These are phyloP conservation scores for Heliconius ethilla DNA, from an alignment of 2,888 invertebrate genomes.

Conservation along the genomic window DNA sequence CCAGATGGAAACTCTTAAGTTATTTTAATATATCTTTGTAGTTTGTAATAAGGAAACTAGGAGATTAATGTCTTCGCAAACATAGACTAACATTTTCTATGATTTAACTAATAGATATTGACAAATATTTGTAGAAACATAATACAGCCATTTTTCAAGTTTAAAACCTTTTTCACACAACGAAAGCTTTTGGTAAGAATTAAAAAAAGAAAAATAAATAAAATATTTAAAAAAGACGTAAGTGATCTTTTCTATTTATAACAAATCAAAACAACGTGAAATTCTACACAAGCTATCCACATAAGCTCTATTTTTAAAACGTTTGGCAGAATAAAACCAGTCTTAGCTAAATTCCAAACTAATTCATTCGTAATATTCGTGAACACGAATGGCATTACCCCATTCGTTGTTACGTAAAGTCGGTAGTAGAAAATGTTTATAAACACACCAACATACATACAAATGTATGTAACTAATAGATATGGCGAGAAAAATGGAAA, in stretches of 20 bases:
- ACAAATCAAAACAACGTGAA: not conserved
- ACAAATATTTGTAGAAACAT: not conserved
- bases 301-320: not conserved
- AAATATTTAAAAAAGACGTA: not conserved
- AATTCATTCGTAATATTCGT: slow-evolving; percentile 3
- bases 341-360: slow-evolving; percentile 5
- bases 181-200: not conserved
- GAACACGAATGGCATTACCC: not conserved
- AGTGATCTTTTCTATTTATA: not conserved
- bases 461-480: slow-evolving; percentile 9
- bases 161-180: not conserved
- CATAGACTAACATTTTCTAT: not conserved
- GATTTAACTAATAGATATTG: not conserved
- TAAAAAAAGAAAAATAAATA: not conserved
- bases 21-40: not conserved
- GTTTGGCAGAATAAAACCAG: not conserved
- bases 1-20: not conserved
- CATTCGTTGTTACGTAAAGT: slow-evolving; percentile 5
- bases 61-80: not conserved
- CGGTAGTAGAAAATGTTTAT: slow-evolving; percentile 12
- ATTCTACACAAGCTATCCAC: not conserved
- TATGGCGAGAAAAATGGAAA: slow-evolving; percentile 8
- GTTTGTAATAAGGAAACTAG: slow-evolving; percentile 1
- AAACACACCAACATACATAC: slow-evolving; percentile 2
- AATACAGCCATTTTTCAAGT: not conserved